Conservation (phyloP, 2,113 vertebrate species). For the Lutjanus erythropterus region DNA sequence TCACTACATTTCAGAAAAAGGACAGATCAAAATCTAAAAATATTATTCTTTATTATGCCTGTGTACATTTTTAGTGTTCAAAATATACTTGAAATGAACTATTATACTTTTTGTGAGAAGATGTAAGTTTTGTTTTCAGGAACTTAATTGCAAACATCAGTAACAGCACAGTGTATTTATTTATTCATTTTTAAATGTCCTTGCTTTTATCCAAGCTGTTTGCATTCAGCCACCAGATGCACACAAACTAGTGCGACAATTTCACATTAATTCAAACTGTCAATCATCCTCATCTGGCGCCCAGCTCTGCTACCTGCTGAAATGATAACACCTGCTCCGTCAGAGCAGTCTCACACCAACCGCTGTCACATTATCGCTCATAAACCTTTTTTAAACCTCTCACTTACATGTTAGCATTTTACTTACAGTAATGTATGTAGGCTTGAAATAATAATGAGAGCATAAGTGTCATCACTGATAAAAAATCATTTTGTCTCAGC, state of each 20-base stretch:
- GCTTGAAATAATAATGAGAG: no score
- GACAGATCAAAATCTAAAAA: not conserved
- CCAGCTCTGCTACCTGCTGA: conserved; percentile 49
- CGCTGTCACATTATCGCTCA: conserved; percentile 26
- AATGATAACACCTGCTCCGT: conserved; percentile 58
- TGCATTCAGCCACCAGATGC: conserved; percentile 41
- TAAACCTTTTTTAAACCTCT: conserved; percentile 2
- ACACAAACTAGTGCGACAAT: conserved; percentile 18
- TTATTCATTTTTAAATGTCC: not conserved
- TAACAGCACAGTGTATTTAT: not conserved
- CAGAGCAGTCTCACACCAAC: conserved; percentile 22
- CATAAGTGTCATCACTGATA: no score
- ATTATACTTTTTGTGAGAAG: not conserved
- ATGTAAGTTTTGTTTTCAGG: not conserved
- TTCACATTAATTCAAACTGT: conserved; percentile 51
- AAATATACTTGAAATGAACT: not conserved
- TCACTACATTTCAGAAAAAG: no score
- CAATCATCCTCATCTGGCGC: conserved; percentile 59
- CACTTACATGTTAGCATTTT: conserved; percentile 9
- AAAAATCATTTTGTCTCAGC: no score
- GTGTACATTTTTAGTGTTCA: not conserved
- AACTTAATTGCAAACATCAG: not conserved
- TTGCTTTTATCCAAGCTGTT: not conserved
- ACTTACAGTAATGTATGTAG: accelerated
- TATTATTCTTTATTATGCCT: no score